Evolutionary conservation across 2,797 vertebrate species (phyloP), one percentile per base, ranked within the genome.

Genomic region (Lacerta bilineata): DNA sequence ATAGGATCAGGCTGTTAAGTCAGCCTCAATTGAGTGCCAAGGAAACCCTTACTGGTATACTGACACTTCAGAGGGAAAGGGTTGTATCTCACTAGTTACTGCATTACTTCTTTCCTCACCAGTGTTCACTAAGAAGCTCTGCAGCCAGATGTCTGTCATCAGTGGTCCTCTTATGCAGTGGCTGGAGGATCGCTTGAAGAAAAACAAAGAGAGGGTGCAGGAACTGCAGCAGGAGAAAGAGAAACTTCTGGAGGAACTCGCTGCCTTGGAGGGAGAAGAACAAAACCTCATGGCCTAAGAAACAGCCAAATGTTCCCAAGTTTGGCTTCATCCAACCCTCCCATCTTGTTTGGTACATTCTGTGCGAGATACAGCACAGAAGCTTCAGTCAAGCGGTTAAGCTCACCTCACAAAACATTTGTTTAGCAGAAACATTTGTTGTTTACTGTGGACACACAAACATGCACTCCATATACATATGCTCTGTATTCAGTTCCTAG

Each of bases 41-140:
- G 23, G 20, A 39, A 29, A 3, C 8, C 2, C 46, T 74, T 76
- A 27, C 27, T 9, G 74, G 15, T 55, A 61, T 8, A 20, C 36
- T 64, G 50, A 9, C 17, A 8, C 4, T 86, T 39, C 27, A 46
- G 29, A 3, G 27, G 41, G 71, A 72, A 71, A 55, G 66, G 23
- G 17, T 43, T 20, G 77, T 20, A 81, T 39, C 17, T 71, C 8
- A 1, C 10, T 89, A 83, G 25, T 8, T 0, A 71, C 36, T 3
- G 41, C 33, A 5, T 29, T 23, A 2, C 83, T 33, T 88, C 85
- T 93, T 94, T 46, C 83, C 88, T 72, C 92, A 89, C 36, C 93
- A 96, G 99, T 99, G 92, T 99, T 99, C 96, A 99, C 98, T 9
- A 99, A 99, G 97, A 99, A 99, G 95, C 97, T 99, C 85, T 99